Evolutionary conservation across 2,797 vertebrate genomes (phyloP), one percentile per base, ranked within the genome.

Genomic region (Uromys caudimaculatus): DNA sequence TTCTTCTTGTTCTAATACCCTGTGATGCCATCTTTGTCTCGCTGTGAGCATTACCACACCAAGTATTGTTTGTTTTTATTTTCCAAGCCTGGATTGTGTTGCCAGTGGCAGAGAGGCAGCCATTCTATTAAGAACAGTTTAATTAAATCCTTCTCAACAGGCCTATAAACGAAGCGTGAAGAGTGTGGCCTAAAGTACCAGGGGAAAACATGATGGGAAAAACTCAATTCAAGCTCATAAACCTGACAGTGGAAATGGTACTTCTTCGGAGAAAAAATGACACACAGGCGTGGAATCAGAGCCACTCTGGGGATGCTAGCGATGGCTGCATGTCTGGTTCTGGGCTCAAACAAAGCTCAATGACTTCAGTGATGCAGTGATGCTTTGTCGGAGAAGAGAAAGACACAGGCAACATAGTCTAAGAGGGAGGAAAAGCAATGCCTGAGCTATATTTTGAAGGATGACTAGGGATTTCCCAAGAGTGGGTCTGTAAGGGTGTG

Each of bases 81-180:
- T 93, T 64, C 41, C 24, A 95, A 86, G 50, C 44, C 9, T 38
- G 29, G 8, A 38, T 85, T 83, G 11, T 81, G 90, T 67, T 88
- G 41, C 64, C 50, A 38, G 17, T 52, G 81, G 62, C 58, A 92
- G 64, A 94, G 88, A 87, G 50, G 56, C 13, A 81, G 78, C 41
- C 76, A 91, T 87, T 94, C 64, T 58, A 38, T 60, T 89, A 93
- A 62, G 83, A 77, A 44, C 21, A 35, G 64, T 83, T 96, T 95
- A 95, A 96, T 93, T 93, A 95, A 93, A 85, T 95, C 90, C 73
- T 54, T 77, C 52, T 93, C 94, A 44, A 60, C 83, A 93, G 85
- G 89, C 16, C 13, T 93, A 81, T 89, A 85, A 95, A 94, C 54
- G 73, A 95, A 92, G n/a, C 67, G 27, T 71, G 50, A 83, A 76